Evolutionary conservation across 2,113 vertebrate species (phyloP).

Genomic region (Cebus imitator): DNA sequence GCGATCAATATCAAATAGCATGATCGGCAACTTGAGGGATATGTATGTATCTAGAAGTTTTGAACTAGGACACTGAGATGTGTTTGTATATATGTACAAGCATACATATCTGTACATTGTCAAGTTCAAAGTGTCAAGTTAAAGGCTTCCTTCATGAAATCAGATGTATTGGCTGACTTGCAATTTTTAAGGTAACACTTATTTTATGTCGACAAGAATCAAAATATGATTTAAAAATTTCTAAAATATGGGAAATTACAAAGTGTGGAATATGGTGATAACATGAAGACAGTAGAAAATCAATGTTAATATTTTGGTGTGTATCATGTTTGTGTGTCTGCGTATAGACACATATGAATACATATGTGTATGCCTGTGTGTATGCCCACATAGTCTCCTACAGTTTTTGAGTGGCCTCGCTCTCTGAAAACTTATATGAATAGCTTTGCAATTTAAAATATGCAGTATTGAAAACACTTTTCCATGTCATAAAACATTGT

Average conservation of each 20-base stretch:
- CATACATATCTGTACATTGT: too few species aligned
- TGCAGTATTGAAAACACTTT: not conserved
- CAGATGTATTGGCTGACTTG: not conserved
- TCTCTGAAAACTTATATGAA: not conserved
- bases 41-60: not conserved
- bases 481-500: not conserved
- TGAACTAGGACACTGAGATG: not conserved
- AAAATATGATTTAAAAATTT: not conserved
- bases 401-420: not conserved
- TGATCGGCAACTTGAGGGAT: not conserved
- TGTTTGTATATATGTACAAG: not conserved
- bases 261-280: not conserved
- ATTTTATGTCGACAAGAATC: not conserved
- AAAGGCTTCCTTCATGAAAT: not conserved
- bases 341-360: not conserved
- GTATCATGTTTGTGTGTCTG: not conserved
- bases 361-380: not conserved
- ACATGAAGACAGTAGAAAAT: not conserved
- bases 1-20: fast-evolving
- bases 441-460: not conserved
- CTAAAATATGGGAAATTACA: not conserved
- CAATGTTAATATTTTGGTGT: fast-evolving
- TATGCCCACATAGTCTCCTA: not conserved
- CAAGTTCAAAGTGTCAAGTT: not conserved
- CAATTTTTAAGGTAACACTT: not conserved